A percentile compares a stretch with the other conserved stretches of the same genome.
phyloP scores from a whole-genome alignment of 1,140 invertebrate genomes.

The Rhizoglyphus robini region DNA sequence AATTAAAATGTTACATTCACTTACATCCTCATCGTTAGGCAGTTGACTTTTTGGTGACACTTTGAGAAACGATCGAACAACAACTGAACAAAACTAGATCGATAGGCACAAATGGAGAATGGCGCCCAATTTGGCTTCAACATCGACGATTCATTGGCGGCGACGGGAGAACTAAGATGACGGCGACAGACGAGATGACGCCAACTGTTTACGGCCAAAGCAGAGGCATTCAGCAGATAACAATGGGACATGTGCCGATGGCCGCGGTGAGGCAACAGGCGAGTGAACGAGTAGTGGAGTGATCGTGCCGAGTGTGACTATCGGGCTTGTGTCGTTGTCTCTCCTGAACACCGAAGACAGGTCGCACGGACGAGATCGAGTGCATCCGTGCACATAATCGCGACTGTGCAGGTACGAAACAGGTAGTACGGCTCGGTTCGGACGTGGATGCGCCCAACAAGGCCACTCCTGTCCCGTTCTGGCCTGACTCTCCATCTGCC shows the following conservation, averaged over 20 bases:
- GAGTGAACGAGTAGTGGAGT: background rate
- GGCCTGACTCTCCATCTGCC: too few relatives aligned
- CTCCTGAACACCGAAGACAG: background rate
- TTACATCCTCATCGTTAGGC: background rate
- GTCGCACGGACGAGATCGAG: background rate
- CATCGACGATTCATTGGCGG: background rate
- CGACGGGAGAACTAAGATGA: slow-evolving; percentile 4
- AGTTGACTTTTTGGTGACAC: too few relatives aligned
- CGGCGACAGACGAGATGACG: slow-evolving; percentile 6
- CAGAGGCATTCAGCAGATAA: background rate
- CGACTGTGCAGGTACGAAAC: background rate
- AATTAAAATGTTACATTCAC: background rate
- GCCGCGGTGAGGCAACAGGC: background rate
- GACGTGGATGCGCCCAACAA: background rate
- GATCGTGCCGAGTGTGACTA: background rate
- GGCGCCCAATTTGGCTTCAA: background rate
- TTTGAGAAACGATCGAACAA: too few relatives aligned
- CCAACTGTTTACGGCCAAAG: slow-evolving; percentile 4
- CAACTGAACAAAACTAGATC: too few relatives aligned
- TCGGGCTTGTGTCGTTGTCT: background rate
- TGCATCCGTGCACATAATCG: slow-evolving; percentile 10
- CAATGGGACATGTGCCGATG: background rate
- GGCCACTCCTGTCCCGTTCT: too few relatives aligned
- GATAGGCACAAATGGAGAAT: too few relatives aligned
- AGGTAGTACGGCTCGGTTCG: background rate